Percentiles rank a stretch among this genome's conserved stretches.
Evolutionary conservation across 2,888 invertebrate species (phyloP).

Genomic region (Octodonta nipae): DNA sequence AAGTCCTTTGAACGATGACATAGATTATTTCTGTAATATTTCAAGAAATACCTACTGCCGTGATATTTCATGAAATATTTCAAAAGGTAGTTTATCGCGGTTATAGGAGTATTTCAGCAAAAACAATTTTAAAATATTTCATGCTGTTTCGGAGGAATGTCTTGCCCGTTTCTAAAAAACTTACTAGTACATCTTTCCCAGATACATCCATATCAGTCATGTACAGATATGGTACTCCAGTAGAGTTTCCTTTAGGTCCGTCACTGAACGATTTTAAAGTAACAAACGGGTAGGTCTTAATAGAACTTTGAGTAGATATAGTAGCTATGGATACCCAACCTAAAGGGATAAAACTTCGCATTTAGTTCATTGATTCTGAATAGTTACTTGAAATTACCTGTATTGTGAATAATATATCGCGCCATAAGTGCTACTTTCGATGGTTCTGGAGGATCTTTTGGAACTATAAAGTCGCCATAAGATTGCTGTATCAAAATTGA

Average conservation of each 20-base stretch:
- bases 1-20: too few species aligned
- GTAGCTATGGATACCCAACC: slow-evolving; percentile 64
- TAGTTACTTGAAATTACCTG: slow-evolving; percentile 37
- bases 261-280: slow-evolving; percentile 59
- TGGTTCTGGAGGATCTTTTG: slow-evolving; percentile 43
- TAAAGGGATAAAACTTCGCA: too few species aligned
- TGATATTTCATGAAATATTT: too few species aligned
- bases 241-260: slow-evolving; percentile 51
- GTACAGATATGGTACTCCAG: slow-evolving; percentile 61
- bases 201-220: slow-evolving; percentile 59
- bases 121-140: too few species aligned
- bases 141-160: too few species aligned
- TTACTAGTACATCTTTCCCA: slow-evolving; percentile 51
- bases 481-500: too few species aligned
- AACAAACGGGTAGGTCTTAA: slow-evolving; percentile 52
- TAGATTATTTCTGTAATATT: too few species aligned
- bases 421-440: slow-evolving; percentile 52
- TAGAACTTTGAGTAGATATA: slow-evolving; percentile 46
- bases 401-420: slow-evolving; percentile 56
- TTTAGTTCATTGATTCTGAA: too few species aligned
- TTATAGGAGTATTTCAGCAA: too few species aligned
- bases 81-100: too few species aligned
- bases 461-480: slow-evolving; percentile 1
- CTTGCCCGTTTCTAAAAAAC: too few species aligned
- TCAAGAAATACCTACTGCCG: too few species aligned